phyloP scores from a whole-genome alignment of 2,797 vertebrate species.

The Poeciliopsis presidionis region DNA sequence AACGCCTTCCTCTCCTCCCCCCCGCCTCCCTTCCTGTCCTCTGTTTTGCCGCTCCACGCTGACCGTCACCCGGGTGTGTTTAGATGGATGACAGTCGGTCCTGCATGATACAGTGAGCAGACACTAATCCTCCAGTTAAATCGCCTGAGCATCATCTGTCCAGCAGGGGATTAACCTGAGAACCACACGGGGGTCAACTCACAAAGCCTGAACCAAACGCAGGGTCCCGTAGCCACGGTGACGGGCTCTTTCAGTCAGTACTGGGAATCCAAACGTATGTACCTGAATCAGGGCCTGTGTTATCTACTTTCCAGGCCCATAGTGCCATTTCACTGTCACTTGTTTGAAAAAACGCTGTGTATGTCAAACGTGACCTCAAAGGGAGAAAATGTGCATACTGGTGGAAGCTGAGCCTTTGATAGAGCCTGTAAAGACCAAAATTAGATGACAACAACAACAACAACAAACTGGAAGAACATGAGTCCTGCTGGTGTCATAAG shows the following conservation, averaged over 20 bases:
- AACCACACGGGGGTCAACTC: constrained; percentile 15
- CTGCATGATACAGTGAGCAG: constrained; percentile 19
- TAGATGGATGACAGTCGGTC: constrained; percentile 22
- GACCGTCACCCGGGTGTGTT: not conserved
- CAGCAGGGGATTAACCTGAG: constrained; percentile 52
- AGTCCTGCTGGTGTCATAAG: not conserved
- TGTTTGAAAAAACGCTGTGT: not conserved
- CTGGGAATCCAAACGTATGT: not conserved
- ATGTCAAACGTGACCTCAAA: not conserved
- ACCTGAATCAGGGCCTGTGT: too few species aligned
- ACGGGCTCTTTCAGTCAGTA: not conserved
- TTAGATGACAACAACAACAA: not conserved
- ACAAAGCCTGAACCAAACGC: constrained; percentile 4
- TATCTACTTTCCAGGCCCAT: too few species aligned
- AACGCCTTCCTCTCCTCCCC: not conserved
- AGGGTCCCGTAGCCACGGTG: not conserved
- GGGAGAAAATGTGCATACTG: not conserved
- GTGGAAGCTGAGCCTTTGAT: not conserved
- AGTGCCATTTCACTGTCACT: too few species aligned
- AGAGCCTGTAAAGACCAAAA: not conserved
- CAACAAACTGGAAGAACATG: not conserved
- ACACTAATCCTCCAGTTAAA: constrained; percentile 53
- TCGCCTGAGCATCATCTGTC: constrained; percentile 49
- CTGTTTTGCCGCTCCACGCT: not conserved
- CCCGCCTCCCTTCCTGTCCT: not conserved